These are phyloP conservation scores for Diploptera punctata DNA, from an alignment of 2,888 invertebrate genomes.

Conservation along the genomic window DNA sequence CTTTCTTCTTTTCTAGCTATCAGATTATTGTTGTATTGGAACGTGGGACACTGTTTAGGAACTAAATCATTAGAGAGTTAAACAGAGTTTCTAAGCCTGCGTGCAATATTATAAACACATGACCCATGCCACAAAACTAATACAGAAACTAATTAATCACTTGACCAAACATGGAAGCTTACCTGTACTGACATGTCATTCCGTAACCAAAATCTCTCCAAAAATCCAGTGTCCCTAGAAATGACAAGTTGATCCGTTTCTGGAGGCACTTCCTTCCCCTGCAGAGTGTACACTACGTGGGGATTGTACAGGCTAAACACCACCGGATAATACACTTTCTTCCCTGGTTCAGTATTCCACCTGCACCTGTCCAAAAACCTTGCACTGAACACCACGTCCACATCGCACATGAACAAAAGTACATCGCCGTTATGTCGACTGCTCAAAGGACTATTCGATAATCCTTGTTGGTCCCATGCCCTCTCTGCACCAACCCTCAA, in stretches of 20 bases:
- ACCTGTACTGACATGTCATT: slow-evolving; percentile 82
- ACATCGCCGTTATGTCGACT: slow-evolving; percentile 61
- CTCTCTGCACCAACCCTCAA: slow-evolving; percentile 70
- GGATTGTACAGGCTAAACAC: slow-evolving; percentile 83
- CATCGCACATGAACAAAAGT: slow-evolving; percentile 79
- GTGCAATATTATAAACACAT: no score
- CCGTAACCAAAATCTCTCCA: slow-evolving; percentile 85
- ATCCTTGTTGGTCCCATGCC: slow-evolving; percentile 56
- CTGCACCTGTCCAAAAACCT: slow-evolving; percentile 73
- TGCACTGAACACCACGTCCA: slow-evolving; percentile 77
- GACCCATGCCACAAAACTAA: no score
- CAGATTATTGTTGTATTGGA: no score
- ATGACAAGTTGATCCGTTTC: slow-evolving; percentile 77
- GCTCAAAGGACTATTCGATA: slow-evolving; percentile 28
- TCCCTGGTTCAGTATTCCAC: slow-evolving; percentile 67
- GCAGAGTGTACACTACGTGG: slow-evolving; percentile 75
- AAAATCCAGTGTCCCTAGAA: slow-evolving; percentile 77
- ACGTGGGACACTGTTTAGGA: no score
- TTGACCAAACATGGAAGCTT: no score
- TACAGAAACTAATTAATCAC: no score
- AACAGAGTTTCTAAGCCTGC: no score
- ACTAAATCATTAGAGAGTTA: no score
- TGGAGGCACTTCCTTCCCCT: slow-evolving; percentile 70
- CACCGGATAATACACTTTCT: slow-evolving; percentile 77
- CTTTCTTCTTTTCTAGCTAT: no score